phyloP scores from a whole-genome alignment of 1,140 invertebrate species.

The Drosophila ogumai region DNA sequence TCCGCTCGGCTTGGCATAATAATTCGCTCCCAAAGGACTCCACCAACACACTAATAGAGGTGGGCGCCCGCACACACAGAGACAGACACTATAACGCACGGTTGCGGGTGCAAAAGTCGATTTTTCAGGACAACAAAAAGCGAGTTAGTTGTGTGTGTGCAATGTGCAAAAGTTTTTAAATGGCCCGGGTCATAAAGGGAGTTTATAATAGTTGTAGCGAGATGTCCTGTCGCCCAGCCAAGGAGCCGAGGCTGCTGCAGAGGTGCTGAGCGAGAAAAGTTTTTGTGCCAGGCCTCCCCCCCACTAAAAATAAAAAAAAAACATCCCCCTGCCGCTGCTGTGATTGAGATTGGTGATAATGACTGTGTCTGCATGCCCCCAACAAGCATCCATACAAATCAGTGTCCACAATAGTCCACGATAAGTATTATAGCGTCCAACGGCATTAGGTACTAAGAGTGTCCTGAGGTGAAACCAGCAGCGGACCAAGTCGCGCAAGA shows the following conservation, averaged over 20 bases:
- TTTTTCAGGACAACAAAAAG: conserved; percentile 71
- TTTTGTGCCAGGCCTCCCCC: conserved; percentile 25
- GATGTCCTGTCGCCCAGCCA: conserved; percentile 34
- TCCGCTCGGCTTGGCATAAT: conserved; percentile 75
- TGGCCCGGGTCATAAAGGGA: conserved; percentile 48
- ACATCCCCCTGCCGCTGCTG: conserved; percentile 34
- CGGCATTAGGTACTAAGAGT: conserved; percentile 25
- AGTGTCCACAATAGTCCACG: conserved; percentile 15
- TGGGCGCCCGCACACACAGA: conserved; percentile 18
- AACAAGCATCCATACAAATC: conserved; percentile 51
- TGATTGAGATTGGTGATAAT: conserved; percentile 66
- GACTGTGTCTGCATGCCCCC: conserved; percentile 52
- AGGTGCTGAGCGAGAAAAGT: conserved; percentile 70
- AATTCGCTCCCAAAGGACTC: conserved; percentile 59
- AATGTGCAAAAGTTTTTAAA: conserved; percentile 75
- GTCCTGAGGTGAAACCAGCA: conserved; percentile 23
- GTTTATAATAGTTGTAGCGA: conserved; percentile 35
- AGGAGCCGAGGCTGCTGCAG: conserved; percentile 9
- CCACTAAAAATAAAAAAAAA: neutral
- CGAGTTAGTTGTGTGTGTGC: conserved; percentile 44
- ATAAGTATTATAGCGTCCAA: conserved; percentile 46
- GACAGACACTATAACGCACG: conserved; percentile 25
- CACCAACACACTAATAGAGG: conserved; percentile 11
- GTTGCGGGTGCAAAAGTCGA: conserved; percentile 67
- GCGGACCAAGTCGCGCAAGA: conserved; percentile 9